Base-by-base conservation (phyloP, 1,140 invertebrate species). In the Drosophila bifasciata region DNA sequence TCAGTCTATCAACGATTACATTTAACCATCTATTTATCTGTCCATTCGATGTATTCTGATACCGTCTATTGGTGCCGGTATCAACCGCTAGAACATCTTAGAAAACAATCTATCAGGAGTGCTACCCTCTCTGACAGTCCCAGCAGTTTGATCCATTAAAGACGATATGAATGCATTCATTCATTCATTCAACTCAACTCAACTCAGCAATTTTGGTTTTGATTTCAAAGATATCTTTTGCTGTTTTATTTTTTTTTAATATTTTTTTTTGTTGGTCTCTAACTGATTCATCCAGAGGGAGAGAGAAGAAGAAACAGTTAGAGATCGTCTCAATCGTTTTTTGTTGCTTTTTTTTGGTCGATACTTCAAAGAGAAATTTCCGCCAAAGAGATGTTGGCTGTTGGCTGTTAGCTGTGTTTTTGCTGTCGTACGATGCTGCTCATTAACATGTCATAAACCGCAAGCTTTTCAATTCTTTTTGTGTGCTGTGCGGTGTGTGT, bases 361-460 rank as follows among this genome's bases (percentile, higher is more conserved):
- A 68, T 39, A 69, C 66, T 68, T 69, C 66, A 69, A 69, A 69
- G n/a, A 39, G 32, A 53, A n/a, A 48, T 48, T 2, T 39, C 66
- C 66, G 66, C 62, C 64, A 55, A 68, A 69, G 63, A 45, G 49
- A 41, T 19, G 23, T 25, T 21, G 19, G 2, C 25, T 58, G 25
- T 46, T 21, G 11, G 43, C 46, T 28, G 11, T 6, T 52, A 21
- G 56, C n/a, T 40, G 7, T 55, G 9, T 51, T 48, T 36, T 48
- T 36, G n/a, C 53, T 32, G 39, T 51, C 51, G 73, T 57, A 57
- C 32, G 46, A 69, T 59, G 67, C 62, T 77, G 83, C 83, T 86
- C 83, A 86, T 86, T 86, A 86, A 86, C 83, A 86, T 86, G 83
- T 86, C 83, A 88, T 86, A 86, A 86, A 88, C 83, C 83, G 83